Conservation (phyloP, 2,113 vertebrate genomes). For the Illadopsis cleaveri region DNA sequence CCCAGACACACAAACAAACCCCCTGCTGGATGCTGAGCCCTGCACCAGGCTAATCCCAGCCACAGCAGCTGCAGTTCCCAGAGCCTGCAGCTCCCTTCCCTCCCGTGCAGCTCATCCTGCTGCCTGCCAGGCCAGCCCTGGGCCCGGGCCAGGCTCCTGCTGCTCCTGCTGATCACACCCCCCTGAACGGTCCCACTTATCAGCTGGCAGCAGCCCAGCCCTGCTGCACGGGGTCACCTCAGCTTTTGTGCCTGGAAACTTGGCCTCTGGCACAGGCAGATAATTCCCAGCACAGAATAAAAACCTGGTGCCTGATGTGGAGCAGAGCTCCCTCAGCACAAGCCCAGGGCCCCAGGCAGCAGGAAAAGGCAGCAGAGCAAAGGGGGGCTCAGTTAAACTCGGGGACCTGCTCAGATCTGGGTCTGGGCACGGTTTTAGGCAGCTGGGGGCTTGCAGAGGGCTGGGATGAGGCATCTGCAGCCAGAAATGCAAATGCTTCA, state of each 20-base stretch:
- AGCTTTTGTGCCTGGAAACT: background rate
- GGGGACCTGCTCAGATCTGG: background rate
- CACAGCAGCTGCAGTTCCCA: background rate
- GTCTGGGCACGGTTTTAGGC: accelerated
- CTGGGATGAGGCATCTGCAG: background rate
- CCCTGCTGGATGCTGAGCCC: background rate
- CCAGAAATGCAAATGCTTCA: background rate
- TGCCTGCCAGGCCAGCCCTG: background rate
- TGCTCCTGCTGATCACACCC: background rate
- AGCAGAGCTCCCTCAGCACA: background rate
- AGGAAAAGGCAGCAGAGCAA: background rate
- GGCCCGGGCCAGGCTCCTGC: background rate
- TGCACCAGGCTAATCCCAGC: background rate
- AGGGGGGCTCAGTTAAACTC: background rate
- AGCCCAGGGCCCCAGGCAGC: accelerated
- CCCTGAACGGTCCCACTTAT: background rate
- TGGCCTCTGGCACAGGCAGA: background rate
- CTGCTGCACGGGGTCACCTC: background rate
- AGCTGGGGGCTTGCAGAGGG: background rate
- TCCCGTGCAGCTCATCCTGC: background rate
- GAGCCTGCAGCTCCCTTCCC: background rate
- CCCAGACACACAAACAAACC: background rate
- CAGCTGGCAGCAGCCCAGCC: background rate
- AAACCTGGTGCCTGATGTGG: background rate
- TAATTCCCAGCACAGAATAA: background rate